Evolutionary conservation across 2,113 vertebrate species (phyloP).

Genomic region (Zosterops borbonicus): DNA sequence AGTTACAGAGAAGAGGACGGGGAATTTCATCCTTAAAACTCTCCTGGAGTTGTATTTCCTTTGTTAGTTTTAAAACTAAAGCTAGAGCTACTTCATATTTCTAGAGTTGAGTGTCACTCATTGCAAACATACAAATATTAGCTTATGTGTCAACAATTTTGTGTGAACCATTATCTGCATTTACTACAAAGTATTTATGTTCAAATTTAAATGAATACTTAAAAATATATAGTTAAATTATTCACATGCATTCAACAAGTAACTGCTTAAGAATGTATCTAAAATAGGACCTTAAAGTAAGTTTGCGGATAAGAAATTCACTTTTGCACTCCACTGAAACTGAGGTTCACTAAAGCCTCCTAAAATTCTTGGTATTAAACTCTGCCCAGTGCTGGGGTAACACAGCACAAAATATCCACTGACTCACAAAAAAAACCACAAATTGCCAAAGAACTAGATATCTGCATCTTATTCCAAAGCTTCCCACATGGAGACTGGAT

Average conservation of each 20-base stretch:
- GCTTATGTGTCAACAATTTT: neutral
- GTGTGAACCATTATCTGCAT: neutral
- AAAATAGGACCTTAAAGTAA: neutral
- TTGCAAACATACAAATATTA: neutral
- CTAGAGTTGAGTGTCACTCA: neutral
- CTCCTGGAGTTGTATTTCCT: neutral
- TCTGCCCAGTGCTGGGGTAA: neutral
- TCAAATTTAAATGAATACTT: neutral
- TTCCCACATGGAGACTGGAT: accelerated
- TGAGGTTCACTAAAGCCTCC: neutral
- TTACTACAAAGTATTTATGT: neutral
- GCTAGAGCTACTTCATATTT: neutral
- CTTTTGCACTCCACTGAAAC: neutral
- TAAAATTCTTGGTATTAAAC: neutral
- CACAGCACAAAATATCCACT: neutral
- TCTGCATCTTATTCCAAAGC: neutral
- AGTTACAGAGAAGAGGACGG: neutral
- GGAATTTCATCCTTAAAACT: neutral
- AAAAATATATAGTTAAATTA: neutral
- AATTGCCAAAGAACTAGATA: neutral
- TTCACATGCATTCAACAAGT: neutral
- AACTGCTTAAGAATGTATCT: neutral
- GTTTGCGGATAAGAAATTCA: neutral
- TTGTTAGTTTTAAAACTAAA: neutral
- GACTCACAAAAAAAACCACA: accelerated